Percentiles rank a stretch among this genome's conserved stretches.
phyloP scores from a whole-genome alignment of 1,140 invertebrate genomes.

The Drosophila trapezifrons region DNA sequence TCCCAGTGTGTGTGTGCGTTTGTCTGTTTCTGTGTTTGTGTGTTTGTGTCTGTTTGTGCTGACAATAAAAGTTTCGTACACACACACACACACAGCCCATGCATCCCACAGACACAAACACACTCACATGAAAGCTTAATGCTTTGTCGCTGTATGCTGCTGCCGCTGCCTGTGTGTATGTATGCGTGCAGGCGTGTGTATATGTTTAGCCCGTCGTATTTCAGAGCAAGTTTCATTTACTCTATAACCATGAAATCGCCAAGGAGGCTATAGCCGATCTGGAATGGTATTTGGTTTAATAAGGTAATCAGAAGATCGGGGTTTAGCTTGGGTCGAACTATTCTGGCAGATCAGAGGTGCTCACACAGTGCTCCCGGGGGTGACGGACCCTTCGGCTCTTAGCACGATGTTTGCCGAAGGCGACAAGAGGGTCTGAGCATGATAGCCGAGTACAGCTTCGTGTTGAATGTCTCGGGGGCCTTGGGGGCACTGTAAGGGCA shows the following conservation, averaged over 20 bases:
- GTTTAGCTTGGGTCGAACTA: neutral
- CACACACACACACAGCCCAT: constrained; percentile 50
- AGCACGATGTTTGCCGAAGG: too few species aligned
- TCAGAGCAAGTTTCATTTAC: constrained; percentile 77
- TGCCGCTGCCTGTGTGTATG: constrained; percentile 38
- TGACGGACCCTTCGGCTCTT: neutral
- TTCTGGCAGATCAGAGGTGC: neutral
- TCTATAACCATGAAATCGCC: constrained; percentile 46
- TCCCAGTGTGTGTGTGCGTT: constrained; percentile 27
- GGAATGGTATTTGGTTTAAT: neutral
- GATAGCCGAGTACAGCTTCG: too few species aligned
- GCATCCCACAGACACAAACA: constrained; percentile 42
- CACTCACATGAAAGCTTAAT: constrained; percentile 72
- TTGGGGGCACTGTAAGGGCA: too few species aligned
- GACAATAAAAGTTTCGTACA: constrained; percentile 80
- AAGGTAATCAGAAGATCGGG: neutral
- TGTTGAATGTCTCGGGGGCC: too few species aligned
- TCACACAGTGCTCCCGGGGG: neutral
- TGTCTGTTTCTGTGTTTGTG: constrained; percentile 32
- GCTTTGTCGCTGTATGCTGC: constrained; percentile 50
- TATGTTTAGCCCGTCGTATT: constrained; percentile 65
- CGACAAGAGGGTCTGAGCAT: too few species aligned
- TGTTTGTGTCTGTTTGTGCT: constrained; percentile 76
- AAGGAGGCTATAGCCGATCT: constrained; percentile 17
- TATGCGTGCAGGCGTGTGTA: constrained; percentile 45